Conservation (phyloP, 2,888 invertebrate species). For the Altica lythri region DNA sequence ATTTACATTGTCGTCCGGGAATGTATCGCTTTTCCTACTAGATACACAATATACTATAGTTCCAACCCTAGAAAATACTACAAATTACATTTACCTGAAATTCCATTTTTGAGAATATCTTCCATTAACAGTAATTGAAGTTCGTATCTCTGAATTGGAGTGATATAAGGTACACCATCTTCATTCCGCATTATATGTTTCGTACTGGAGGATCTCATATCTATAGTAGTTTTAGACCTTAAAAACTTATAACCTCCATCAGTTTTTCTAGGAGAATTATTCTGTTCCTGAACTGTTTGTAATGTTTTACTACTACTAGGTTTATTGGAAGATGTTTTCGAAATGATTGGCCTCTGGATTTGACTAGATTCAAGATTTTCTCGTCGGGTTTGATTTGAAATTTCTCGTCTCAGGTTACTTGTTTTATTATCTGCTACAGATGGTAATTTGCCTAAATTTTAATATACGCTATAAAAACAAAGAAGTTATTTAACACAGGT, state of each 20-base stretch:
- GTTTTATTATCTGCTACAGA: conserved; percentile 42
- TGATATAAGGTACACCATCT: conserved; percentile 57
- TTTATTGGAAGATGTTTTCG: conserved; percentile 8
- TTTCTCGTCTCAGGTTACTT: conserved; percentile 42
- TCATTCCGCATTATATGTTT: conserved; percentile 57
- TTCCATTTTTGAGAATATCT: conserved; percentile 68
- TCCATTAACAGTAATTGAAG: conserved; percentile 75
- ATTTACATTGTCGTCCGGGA: no score
- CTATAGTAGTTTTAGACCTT: conserved; percentile 56
- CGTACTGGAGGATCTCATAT: conserved; percentile 44
- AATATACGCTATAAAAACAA: no score
- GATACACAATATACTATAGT: no score
- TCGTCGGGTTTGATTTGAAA: conserved; percentile 36
- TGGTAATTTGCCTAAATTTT: conserved; percentile 28
- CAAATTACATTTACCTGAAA: conserved; percentile 48
- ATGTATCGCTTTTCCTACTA: no score
- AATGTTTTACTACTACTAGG: conserved; percentile 25
- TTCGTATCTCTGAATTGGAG: conserved; percentile 76
- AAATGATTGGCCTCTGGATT: not conserved
- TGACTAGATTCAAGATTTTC: conserved; percentile 33
- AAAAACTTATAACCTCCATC: conserved; percentile 48
- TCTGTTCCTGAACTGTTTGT: conserved; percentile 23
- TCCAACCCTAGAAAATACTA: no score
- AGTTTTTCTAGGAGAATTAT: conserved; percentile 21
- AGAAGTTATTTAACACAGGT: no score